phyloP scores from a whole-genome alignment of 2,113 vertebrate species.

The Cervus canadensis region DNA sequence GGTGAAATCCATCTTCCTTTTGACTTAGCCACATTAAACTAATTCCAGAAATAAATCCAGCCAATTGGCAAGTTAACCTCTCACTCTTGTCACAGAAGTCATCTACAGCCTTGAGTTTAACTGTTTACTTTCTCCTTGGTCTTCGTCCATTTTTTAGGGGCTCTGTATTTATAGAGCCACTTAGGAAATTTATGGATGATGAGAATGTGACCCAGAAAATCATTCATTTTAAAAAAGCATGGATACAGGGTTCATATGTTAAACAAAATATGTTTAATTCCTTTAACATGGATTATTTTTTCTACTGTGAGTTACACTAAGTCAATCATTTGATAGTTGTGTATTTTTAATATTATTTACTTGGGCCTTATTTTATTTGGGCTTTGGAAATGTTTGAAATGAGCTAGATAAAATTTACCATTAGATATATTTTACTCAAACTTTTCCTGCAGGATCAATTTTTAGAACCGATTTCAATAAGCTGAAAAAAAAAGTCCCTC shows the following conservation, averaged over 20 bases:
- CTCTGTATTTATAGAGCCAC: constrained; percentile 28
- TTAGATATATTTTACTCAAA: constrained; percentile 17
- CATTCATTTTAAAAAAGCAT: constrained; percentile 65
- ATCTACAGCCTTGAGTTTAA: constrained; percentile 8
- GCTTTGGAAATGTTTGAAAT: constrained; percentile 20
- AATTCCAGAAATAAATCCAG: neutral
- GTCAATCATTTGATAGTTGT: constrained; percentile 36
- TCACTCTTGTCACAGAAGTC: neutral
- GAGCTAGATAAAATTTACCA: constrained; percentile 21
- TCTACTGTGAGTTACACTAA: neutral
- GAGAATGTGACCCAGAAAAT: constrained; percentile 55
- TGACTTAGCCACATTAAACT: neutral
- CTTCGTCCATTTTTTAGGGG: neutral
- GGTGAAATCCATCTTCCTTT: neutral
- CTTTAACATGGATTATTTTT: constrained; percentile 49
- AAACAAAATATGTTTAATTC: constrained; percentile 54
- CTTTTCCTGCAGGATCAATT: neutral
- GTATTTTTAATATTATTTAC: constrained; percentile 61
- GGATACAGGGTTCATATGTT: constrained; percentile 38
- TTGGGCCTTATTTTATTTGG: constrained; percentile 26
- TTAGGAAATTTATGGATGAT: constrained; percentile 49
- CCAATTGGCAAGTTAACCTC: neutral
- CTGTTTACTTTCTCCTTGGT: constrained; percentile 27
- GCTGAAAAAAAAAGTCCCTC: neutral
- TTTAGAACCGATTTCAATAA: neutral